Percentiles rank a stretch among this genome's conserved stretches.
Conservation (phyloP, 92 coral and sea anemone genomes). For the Palythoa grandiflora region DNA sequence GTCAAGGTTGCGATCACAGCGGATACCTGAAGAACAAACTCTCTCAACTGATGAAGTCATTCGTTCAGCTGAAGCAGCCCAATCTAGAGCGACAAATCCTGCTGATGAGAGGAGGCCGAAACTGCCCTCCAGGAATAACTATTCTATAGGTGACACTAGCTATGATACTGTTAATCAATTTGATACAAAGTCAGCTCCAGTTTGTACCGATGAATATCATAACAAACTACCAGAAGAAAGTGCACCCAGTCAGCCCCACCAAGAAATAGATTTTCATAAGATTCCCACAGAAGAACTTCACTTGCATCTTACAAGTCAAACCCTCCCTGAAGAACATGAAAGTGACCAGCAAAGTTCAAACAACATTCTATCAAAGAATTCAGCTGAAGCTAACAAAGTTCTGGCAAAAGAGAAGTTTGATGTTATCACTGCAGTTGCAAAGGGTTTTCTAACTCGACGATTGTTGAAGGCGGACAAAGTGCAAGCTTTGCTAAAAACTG, state of each 20-base stretch:
- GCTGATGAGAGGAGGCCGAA: slow-evolving; percentile 55
- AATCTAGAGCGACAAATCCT: slow-evolving; percentile 28
- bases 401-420: slow-evolving; percentile 71
- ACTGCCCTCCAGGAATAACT: slow-evolving; percentile 75
- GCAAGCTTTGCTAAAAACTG: slow-evolving; percentile 73
- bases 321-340: not conserved
- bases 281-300: slow-evolving; percentile 45
- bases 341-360: not conserved
- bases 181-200: slow-evolving; percentile 4
- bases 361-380: not conserved
- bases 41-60: slow-evolving; percentile 24
- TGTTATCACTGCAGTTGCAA: slow-evolving; percentile 86
- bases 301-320: slow-evolving; percentile 19
- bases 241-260: not conserved
- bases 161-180: slow-evolving; percentile 44
- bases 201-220: not conserved
- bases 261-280: slow-evolving; percentile 42
- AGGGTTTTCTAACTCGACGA: slow-evolving; percentile 88
- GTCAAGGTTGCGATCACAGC: slow-evolving; percentile 67
- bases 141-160: slow-evolving; percentile 72
- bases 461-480: slow-evolving; percentile 88
- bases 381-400: not conserved
- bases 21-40: slow-evolving; percentile 30
- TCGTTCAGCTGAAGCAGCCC: slow-evolving; percentile 28
- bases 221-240: not conserved